phyloP scores from a whole-genome alignment of 2,888 invertebrate genomes.

The Pediacus dermestoides region DNA sequence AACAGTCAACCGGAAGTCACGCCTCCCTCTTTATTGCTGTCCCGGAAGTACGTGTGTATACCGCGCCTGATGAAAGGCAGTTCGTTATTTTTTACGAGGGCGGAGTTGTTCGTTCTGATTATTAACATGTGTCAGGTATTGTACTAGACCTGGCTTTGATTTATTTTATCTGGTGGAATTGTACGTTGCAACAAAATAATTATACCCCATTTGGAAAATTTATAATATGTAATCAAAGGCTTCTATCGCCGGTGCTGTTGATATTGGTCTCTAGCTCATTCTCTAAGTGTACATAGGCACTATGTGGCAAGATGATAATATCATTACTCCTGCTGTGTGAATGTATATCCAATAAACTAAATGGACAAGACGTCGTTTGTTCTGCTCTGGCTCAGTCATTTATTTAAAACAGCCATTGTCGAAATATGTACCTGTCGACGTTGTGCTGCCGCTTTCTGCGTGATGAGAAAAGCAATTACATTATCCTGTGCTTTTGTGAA shows the following conservation, averaged over 20 bases:
- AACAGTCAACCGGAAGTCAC: conserved; percentile 40
- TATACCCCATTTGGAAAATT: conserved; percentile 40
- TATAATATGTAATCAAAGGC: conserved; percentile 34
- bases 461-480: conserved; percentile 38
- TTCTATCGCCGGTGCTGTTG: conserved; percentile 11
- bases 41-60: conserved; percentile 42
- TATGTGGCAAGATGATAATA: no score
- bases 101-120: conserved; percentile 33
- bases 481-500: conserved; percentile 19
- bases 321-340: no score
- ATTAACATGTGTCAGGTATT: conserved; percentile 39
- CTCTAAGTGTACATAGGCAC: no score
- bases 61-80: conserved; percentile 43
- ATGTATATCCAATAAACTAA: conserved; percentile 38
- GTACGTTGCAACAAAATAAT: conserved; percentile 34
- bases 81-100: conserved; percentile 43
- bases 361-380: conserved; percentile 34
- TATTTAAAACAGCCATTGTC: conserved; percentile 30
- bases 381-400: conserved; percentile 24
- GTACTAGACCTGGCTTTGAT: conserved; percentile 28
- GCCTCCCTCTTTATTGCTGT: conserved; percentile 41
- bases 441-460: conserved; percentile 30
- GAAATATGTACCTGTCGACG: conserved; percentile 29
- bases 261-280: no score
- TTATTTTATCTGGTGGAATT: conserved; percentile 35